Evolutionary conservation across 2,113 vertebrate species (phyloP).

Genomic region (Antigone vipio): DNA sequence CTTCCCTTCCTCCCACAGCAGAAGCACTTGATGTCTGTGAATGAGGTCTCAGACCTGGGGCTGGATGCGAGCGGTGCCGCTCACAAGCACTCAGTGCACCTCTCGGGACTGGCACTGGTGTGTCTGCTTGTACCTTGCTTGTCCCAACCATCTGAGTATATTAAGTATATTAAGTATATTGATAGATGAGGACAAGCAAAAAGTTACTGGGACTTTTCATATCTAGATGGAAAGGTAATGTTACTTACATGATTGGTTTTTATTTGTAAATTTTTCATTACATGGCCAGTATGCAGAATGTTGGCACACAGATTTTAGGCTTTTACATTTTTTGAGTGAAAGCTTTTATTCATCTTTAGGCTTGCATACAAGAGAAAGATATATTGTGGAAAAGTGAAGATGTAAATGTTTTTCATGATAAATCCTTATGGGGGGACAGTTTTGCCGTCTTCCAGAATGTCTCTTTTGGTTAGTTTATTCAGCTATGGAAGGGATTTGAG

Average conservation of each 20-base stretch:
- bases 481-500: neutral
- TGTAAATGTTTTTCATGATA: neutral
- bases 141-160: neutral
- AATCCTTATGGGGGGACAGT: neutral
- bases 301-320: neutral
- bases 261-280: neutral
- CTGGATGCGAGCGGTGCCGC: accelerated
- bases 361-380: neutral
- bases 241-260: neutral
- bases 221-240: neutral
- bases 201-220: neutral
- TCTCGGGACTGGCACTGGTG: neutral
- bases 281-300: neutral
- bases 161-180: neutral
- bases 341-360: neutral
- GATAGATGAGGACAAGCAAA: neutral
- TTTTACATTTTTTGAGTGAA: neutral
- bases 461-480: neutral
- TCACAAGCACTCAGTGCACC: neutral
- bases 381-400: neutral
- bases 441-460: neutral
- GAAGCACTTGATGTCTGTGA: neutral
- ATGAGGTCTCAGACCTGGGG: neutral
- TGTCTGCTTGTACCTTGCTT: neutral
- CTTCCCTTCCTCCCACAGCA: neutral